phyloP scores from a whole-genome alignment of 2,113 vertebrate species.

The Corythornis vintsioides region DNA sequence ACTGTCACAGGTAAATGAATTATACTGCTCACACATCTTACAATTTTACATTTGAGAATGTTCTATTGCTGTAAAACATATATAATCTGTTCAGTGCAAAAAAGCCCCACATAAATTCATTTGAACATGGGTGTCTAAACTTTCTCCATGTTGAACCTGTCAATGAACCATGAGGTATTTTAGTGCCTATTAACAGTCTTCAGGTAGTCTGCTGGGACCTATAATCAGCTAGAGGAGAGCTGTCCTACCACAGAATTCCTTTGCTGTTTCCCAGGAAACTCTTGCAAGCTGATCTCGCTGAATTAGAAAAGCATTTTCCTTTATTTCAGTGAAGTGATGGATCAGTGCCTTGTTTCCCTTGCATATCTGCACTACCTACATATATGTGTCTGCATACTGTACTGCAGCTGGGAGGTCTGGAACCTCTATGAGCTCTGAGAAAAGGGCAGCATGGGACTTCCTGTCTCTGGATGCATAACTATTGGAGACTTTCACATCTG shows the following conservation, averaged over 20 bases:
- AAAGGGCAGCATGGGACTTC: neutral
- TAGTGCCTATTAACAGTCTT: neutral
- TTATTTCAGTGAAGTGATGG: neutral
- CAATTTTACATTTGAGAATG: neutral
- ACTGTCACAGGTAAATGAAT: conserved; percentile 82
- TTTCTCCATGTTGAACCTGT: neutral
- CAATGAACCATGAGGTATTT: neutral
- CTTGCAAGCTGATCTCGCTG: neutral
- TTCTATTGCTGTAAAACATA: neutral
- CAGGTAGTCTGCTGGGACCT: neutral
- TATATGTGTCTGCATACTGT: neutral
- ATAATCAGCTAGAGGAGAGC: neutral
- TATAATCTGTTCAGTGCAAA: neutral
- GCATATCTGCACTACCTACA: neutral
- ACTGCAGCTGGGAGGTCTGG: neutral
- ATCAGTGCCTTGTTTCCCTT: neutral
- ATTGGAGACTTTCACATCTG: neutral
- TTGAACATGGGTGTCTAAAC: neutral
- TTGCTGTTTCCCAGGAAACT: neutral
- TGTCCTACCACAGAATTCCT: neutral
- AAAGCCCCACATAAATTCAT: neutral
- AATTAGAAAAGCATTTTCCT: neutral
- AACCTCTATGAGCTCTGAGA: neutral
- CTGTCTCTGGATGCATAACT: neutral
- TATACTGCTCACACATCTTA: neutral